Evolutionary conservation across 2,888 invertebrate species (phyloP).

Genomic region (Pandemis heparana): DNA sequence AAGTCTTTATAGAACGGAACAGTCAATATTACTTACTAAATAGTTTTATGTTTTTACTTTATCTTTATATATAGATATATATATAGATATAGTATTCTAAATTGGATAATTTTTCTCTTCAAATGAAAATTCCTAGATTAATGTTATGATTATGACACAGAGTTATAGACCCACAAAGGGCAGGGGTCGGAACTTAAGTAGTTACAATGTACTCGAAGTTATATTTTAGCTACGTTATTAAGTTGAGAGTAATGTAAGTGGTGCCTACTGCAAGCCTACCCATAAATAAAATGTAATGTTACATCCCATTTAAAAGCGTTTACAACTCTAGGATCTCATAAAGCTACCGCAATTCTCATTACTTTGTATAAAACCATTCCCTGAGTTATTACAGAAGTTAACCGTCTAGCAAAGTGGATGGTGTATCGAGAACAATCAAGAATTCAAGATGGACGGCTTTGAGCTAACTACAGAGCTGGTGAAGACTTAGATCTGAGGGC

Average conservation of each 20-base stretch:
- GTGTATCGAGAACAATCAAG: conserved; percentile 45
- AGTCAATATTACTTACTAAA: too few relatives aligned
- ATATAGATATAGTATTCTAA: background rate
- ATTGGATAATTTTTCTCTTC: background rate
- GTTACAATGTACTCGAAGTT: background rate
- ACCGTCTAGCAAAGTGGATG: conserved; percentile 4
- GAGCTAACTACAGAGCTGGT: conserved; percentile 33
- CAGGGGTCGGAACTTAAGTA: background rate
- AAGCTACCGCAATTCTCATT: conserved; percentile 13
- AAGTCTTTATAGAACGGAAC: too few relatives aligned
- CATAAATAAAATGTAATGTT: background rate
- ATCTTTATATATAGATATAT: too few relatives aligned
- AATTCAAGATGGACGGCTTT: conserved; percentile 47
- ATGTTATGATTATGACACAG: background rate
- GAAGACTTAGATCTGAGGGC: conserved; percentile 35
- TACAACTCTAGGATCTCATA: background rate
- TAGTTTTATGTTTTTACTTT: too few relatives aligned
- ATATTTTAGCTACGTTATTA: background rate
- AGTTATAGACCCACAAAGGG: background rate
- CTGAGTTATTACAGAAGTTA: conserved; percentile 8
- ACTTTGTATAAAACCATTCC: conserved; percentile 13
- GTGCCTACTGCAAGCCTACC: background rate
- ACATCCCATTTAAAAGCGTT: conserved; percentile 2
- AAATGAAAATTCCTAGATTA: background rate
- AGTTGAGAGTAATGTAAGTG: background rate